A percentile compares a stretch with the other conserved stretches of the same genome.
Conservation (phyloP, 2,888 invertebrate species). For the Eretmocerus hayati region DNA sequence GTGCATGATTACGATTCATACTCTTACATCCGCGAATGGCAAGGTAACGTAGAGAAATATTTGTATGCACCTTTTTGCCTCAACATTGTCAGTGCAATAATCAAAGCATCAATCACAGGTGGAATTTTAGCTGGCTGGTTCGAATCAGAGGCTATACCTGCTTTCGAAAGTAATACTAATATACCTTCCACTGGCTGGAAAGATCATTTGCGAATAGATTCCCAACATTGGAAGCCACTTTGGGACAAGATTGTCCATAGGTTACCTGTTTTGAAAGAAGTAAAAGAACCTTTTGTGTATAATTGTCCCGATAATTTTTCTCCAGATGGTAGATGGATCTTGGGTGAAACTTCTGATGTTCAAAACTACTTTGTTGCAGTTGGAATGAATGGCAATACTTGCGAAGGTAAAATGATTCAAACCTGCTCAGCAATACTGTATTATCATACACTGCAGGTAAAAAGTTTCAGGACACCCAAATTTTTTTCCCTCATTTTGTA, state of each 20-base stretch:
- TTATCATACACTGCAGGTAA: no score
- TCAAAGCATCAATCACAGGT: conserved; percentile 27
- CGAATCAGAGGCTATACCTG: conserved; percentile 59
- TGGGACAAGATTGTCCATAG: conserved; percentile 52
- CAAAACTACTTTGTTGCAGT: conserved; percentile 67
- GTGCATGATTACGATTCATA: conserved; percentile 61
- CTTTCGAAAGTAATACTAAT: conserved; percentile 48
- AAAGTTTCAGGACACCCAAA: no score
- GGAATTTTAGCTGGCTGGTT: conserved; percentile 61
- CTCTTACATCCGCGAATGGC: conserved; percentile 57
- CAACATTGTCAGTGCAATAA: no score
- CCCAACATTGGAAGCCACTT: conserved; percentile 55
- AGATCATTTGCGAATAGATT: conserved; percentile 52
- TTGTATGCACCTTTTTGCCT: background rate
- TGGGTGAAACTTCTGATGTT: conserved; percentile 63
- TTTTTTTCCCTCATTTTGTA: no score
- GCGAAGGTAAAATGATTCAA: conserved; percentile 49
- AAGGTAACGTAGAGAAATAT: no score
- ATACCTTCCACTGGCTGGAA: conserved; percentile 49
- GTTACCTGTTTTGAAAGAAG: conserved; percentile 52
- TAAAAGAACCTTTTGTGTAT: conserved; percentile 50
- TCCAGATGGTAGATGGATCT: conserved; percentile 63
- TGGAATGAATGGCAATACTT: conserved; percentile 64
- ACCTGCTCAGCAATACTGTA: no score
- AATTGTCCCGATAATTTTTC: conserved; percentile 67